These are phyloP conservation scores for Hydrochoerus hydrochaeris DNA, from an alignment of 2,113 vertebrate genomes.

Conservation along the genomic window DNA sequence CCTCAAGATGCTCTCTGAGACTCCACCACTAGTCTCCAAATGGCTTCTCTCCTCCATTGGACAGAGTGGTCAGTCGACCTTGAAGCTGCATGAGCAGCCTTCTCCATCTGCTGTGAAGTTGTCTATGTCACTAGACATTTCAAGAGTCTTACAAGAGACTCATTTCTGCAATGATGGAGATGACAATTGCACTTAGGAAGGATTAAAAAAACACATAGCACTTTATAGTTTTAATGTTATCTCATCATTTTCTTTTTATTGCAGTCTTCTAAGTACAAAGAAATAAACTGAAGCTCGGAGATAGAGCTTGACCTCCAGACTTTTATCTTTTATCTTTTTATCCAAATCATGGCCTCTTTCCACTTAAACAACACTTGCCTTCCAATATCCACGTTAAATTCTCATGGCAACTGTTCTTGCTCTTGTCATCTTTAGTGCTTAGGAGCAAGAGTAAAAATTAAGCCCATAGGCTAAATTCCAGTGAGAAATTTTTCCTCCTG, in stretches of 20 bases:
- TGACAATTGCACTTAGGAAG: not conserved
- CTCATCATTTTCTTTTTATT: conserved; percentile 9
- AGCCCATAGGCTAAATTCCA: not conserved
- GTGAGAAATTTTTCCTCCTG: not conserved
- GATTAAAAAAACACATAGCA: not conserved
- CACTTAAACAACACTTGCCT: not conserved
- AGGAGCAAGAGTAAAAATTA: not conserved
- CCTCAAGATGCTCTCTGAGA: conserved; percentile 74
- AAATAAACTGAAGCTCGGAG: conserved; percentile 37
- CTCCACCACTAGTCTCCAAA: conserved; percentile 56
- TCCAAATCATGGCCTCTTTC: conserved; percentile 18
- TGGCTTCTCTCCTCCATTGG: conserved; percentile 83
- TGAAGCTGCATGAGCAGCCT: conserved; percentile 79
- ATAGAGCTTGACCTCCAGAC: not conserved
- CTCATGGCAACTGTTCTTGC: not conserved
- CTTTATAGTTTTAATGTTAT: not conserved
- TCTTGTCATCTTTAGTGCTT: not conserved
- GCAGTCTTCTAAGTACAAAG: conserved; percentile 23
- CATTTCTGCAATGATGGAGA: not conserved
- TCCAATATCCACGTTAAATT: not conserved
- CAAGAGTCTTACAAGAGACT: not conserved
- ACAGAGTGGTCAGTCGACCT: conserved; percentile 84
- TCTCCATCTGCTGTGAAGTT: not conserved
- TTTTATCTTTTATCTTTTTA: conserved; percentile 35
- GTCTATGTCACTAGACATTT: not conserved